These are phyloP conservation scores for Boulengerochromis microlepis DNA, from an alignment of 2,113 vertebrate species.

Conservation along the genomic window DNA sequence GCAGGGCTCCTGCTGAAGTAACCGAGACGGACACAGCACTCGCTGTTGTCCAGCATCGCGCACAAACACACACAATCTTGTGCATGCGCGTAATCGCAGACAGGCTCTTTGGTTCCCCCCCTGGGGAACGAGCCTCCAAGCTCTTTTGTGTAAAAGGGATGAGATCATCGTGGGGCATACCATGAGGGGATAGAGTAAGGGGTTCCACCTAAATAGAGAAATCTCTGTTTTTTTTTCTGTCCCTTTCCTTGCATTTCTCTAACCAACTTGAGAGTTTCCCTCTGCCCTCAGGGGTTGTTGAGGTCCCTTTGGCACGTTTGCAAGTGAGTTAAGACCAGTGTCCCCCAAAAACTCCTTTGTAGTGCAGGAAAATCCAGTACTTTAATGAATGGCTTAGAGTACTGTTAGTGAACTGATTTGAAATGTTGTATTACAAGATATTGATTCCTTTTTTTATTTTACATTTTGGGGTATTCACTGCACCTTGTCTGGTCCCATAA, in stretches of 20 bases:
- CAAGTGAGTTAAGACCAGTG: constrained; percentile 27
- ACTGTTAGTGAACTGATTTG: neutral
- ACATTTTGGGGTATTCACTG: neutral
- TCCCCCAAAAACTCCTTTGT: neutral
- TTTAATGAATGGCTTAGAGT: neutral
- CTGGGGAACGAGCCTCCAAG: constrained; percentile 44
- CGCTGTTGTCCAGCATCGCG: constrained; percentile 21
- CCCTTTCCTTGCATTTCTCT: neutral
- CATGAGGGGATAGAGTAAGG: constrained; percentile 26
- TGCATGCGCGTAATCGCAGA: neutral
- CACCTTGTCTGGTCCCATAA: neutral
- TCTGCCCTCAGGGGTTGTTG: neutral
- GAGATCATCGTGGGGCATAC: constrained; percentile 46
- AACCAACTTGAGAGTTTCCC: neutral
- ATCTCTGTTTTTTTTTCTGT: neutral
- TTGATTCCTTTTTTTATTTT: neutral
- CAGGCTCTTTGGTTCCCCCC: neutral
- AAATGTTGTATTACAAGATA: neutral
- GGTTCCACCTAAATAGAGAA: constrained; percentile 23
- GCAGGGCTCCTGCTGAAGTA: constrained; percentile 2
- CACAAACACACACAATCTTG: neutral
- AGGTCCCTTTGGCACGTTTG: neutral
- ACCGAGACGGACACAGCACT: constrained; percentile 39
- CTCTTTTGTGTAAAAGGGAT: constrained; percentile 60
- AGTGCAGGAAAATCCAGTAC: neutral